These are phyloP conservation scores for Neodiprion lecontei DNA, from an alignment of 1,140 invertebrate genomes.

Conservation along the genomic window DNA sequence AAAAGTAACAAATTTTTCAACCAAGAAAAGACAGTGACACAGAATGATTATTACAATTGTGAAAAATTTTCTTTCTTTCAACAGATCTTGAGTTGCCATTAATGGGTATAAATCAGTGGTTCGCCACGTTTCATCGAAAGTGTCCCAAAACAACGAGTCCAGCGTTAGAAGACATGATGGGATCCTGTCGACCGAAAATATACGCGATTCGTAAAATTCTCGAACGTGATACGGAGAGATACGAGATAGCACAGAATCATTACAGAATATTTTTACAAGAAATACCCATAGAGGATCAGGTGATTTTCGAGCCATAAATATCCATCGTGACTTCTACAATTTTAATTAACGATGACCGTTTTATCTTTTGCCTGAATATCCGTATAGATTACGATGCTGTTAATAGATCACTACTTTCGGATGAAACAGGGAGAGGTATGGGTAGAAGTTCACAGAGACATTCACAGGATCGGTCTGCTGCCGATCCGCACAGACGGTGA, in stretches of 20 bases:
- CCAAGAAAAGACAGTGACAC: neutral
- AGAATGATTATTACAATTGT: neutral
- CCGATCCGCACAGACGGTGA: conserved; percentile 41
- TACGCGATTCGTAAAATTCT: conserved; percentile 42
- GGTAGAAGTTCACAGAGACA: conserved; percentile 38
- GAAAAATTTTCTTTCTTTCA: neutral
- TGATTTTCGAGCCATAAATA: conserved; percentile 18
- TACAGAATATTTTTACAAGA: conserved; percentile 38
- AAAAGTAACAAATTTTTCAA: neutral
- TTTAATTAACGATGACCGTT: too few species aligned
- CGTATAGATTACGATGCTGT: conserved; percentile 39
- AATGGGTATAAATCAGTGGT: conserved; percentile 39
- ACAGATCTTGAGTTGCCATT: conserved; percentile 38
- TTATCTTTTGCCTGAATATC: too few species aligned
- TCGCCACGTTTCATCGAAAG: conserved; percentile 32
- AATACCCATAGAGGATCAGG: conserved; percentile 39
- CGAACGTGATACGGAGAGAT: conserved; percentile 29
- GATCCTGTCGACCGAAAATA: conserved; percentile 45
- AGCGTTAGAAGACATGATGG: conserved; percentile 36
- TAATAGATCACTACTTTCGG: conserved; percentile 38
- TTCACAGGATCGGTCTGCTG: conserved; percentile 36
- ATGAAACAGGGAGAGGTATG: conserved; percentile 45
- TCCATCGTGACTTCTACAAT: too few species aligned
- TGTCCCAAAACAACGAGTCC: conserved; percentile 29
- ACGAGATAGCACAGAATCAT: conserved; percentile 31